Base-by-base conservation (phyloP, 2,797 vertebrate genomes). In the Orientallactaga sibirica region DNA sequence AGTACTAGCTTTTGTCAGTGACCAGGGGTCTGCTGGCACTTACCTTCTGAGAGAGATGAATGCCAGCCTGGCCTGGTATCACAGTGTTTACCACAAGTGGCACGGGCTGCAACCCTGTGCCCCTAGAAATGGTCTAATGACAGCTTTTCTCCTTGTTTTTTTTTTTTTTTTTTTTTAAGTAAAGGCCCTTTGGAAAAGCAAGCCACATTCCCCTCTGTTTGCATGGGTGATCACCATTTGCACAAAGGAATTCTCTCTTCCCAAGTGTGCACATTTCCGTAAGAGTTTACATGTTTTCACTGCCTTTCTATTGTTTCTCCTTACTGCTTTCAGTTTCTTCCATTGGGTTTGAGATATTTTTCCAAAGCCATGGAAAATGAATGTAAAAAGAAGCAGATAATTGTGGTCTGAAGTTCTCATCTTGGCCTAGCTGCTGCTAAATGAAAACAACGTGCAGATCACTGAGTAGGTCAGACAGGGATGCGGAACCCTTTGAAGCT, bases 401-500 rank as follows among this genome's bases (percentile, higher is more conserved):
- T 94, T 98, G 97, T 98, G 97, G 97, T 97, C 98, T 96, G 91
- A 96, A 97, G 94, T 96, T 97, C 98, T 97, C 96, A 68, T 97
- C 98, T 97, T 97, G 97, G 97, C 96, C 96, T 97, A 70, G 5
- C 24, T 95, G 96, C 95, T 97, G 95, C 97, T 98, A 98, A 98
- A 98, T 98, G 97, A 98, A 98, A 98, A 98, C 98, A 98, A 96
- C 95, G 97, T 98, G 98, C 97, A 98, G 98, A 98, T 98, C 97
- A 97, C 93, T 96, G 98, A 98, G 98, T 94, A 96, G 98, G 98
- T 98, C 98, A 98, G 98, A 97, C 97, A 97, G 95, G 97, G 98
- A 97, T 97, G 96, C 71, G 96, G 98, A 98, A 97, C 55, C 97
- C 99, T 99, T 99, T 99, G 99, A 99, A 99, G 99, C 98, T 99